These are phyloP conservation scores for Conchocele bisecta DNA, from an alignment of 2,888 invertebrate species.

Conservation along the genomic window DNA sequence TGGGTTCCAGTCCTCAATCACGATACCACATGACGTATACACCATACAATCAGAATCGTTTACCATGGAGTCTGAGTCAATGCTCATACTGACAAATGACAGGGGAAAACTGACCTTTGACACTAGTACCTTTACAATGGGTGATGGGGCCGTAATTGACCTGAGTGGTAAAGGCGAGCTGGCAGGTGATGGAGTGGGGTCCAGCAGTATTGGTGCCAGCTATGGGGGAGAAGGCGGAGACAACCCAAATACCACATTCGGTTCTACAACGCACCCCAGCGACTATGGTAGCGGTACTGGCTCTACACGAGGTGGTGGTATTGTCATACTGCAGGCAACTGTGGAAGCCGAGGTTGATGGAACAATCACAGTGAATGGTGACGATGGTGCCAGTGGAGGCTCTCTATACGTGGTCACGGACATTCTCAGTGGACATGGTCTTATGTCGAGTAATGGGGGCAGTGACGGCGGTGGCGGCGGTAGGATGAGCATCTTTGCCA, in stretches of 20 bases:
- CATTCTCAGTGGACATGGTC: slow-evolving; percentile 57
- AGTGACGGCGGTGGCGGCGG: slow-evolving; percentile 68
- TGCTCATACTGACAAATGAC: slow-evolving; percentile 4
- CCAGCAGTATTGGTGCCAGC: slow-evolving; percentile 55
- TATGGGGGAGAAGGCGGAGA: slow-evolving; percentile 69
- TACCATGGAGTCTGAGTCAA: slow-evolving; percentile 40
- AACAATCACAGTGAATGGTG: no score
- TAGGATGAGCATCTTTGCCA: slow-evolving; percentile 27
- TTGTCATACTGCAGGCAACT: no score
- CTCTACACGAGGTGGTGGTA: slow-evolving; percentile 63
- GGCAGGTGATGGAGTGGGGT: slow-evolving; percentile 39
- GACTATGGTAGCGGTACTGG: slow-evolving; percentile 61
- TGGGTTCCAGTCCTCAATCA: slow-evolving; percentile 27
- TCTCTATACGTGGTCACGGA: background rate
- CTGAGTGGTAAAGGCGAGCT: slow-evolving; percentile 47
- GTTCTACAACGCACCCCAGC: slow-evolving; percentile 48
- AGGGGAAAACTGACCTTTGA: slow-evolving; percentile 25
- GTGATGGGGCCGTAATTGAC: slow-evolving; percentile 44
- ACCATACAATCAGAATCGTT: slow-evolving; percentile 21
- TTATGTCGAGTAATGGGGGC: slow-evolving; percentile 58
- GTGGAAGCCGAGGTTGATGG: no score
- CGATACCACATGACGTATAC: slow-evolving; percentile 18
- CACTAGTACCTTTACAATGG: slow-evolving; percentile 32
- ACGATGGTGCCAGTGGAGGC: background rate
- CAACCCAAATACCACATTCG: slow-evolving; percentile 54